These are phyloP conservation scores for Himalopsyche phryganea DNA, from an alignment of 1,140 invertebrate species.

Conservation along the genomic window DNA sequence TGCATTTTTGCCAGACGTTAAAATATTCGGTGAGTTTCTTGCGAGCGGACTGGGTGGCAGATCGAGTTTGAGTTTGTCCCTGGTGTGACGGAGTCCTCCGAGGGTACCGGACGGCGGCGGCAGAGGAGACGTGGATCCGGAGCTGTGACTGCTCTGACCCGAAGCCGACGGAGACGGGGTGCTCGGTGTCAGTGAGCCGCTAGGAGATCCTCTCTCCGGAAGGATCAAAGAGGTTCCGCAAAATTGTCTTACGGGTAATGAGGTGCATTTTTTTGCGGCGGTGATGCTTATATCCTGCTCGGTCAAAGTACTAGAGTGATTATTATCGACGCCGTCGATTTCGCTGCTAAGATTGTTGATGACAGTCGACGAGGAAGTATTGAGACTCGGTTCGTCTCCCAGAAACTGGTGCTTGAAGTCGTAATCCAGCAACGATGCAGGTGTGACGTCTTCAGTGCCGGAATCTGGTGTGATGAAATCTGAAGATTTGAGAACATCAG, in stretches of 20 bases:
- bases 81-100: constrained; percentile 70
- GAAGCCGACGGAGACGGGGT: constrained; percentile 46
- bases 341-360: constrained; percentile 33
- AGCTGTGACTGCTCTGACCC: constrained; percentile 44
- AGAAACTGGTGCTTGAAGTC: constrained; percentile 22
- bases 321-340: constrained; percentile 34
- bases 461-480: constrained; percentile 57
- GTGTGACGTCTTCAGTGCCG: constrained; percentile 57
- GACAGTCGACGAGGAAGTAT: constrained; percentile 23
- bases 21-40: constrained; percentile 17
- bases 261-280: constrained; percentile 19
- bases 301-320: not conserved
- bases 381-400: constrained; percentile 2
- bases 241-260: constrained; percentile 11
- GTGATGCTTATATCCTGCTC: constrained; percentile 23
- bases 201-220: constrained; percentile 31
- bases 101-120: constrained; percentile 39
- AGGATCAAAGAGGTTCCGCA: constrained; percentile 21
- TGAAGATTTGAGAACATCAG: constrained; percentile 13
- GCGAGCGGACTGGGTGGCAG: constrained; percentile 53
- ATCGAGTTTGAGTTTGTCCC: constrained; percentile 68
- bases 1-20: constrained; percentile 22
- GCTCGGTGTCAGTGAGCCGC: constrained; percentile 34
- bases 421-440: constrained; percentile 43
- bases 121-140: constrained; percentile 32